A percentile compares a stretch with the other conserved stretches of the same genome.
Evolutionary conservation across 2,797 vertebrate species (phyloP).

Genomic region (Sebastes steindachneri): DNA sequence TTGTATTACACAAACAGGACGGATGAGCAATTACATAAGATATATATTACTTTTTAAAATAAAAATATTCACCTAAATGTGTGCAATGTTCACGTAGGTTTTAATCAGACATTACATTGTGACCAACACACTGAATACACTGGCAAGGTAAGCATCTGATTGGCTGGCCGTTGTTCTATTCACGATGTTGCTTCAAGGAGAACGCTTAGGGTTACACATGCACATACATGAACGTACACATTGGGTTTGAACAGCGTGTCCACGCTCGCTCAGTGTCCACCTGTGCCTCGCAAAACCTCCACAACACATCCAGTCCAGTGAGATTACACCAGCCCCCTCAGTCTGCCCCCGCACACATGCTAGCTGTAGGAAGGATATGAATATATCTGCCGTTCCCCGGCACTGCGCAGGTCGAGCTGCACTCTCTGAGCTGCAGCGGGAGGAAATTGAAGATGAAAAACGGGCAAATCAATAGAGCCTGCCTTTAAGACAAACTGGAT

Average conservation of each 20-base stretch:
- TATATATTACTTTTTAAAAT: background rate
- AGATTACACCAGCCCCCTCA: slow-evolving; percentile 65
- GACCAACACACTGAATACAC: background rate
- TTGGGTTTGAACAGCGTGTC: slow-evolving; percentile 37
- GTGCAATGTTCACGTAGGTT: background rate
- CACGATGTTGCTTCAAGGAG: background rate
- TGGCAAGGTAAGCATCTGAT: background rate
- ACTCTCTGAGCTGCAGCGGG: slow-evolving; percentile 34
- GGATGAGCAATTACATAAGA: no score
- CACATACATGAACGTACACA: background rate
- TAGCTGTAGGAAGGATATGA: slow-evolving; percentile 60
- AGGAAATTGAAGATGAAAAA: slow-evolving; percentile 59
- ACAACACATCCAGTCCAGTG: slow-evolving; percentile 56
- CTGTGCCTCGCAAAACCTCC: slow-evolving; percentile 48
- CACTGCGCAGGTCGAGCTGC: slow-evolving; percentile 44
- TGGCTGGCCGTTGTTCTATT: background rate
- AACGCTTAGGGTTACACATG: background rate
- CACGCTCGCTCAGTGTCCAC: slow-evolving; percentile 34
- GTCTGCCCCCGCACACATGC: slow-evolving; percentile 66
- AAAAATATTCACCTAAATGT: background rate
- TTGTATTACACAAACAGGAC: no score
- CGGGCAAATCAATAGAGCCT: slow-evolving; percentile 47
- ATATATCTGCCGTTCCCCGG: slow-evolving; percentile 41
- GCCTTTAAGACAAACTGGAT: slow-evolving; percentile 44
- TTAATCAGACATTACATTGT: background rate